These are phyloP conservation scores for Collichthys lucidus DNA, from an alignment of 2,113 vertebrate genomes.

Conservation along the genomic window DNA sequence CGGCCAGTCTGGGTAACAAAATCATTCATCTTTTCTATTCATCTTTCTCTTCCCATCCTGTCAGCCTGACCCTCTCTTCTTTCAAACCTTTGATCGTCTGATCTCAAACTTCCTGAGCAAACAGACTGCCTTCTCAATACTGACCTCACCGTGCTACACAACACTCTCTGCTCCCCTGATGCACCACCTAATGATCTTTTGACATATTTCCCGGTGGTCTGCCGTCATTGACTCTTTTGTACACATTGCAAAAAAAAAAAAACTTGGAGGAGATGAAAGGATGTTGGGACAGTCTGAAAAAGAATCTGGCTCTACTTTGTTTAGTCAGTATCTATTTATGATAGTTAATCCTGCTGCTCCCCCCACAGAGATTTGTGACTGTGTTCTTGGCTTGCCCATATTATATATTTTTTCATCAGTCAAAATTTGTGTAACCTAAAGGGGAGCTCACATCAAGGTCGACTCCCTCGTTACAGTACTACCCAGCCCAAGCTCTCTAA, in stretches of 20 bases:
- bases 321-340: neutral
- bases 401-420: neutral
- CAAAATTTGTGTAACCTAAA: neutral
- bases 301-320: neutral
- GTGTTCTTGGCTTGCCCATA: neutral
- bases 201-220: neutral
- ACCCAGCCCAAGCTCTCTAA: no score
- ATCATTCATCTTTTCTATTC: neutral
- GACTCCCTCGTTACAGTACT: no score
- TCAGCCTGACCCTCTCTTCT: neutral
- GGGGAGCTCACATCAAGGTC: no score
- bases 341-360: neutral
- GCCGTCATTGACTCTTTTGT: neutral
- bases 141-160: neutral
- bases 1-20: neutral
- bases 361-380: neutral
- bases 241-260: neutral
- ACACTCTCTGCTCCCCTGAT: neutral
- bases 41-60: neutral
- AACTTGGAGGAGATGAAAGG: neutral
- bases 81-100: constrained; percentile 5
- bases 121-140: neutral
- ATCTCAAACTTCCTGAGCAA: neutral
- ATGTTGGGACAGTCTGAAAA: neutral
- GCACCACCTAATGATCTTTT: neutral